A percentile compares a stretch with the other conserved stretches of the same genome.
These are phyloP conservation scores for Aphyosemion australe DNA, from an alignment of 2,113 vertebrate genomes.

Conservation along the genomic window DNA sequence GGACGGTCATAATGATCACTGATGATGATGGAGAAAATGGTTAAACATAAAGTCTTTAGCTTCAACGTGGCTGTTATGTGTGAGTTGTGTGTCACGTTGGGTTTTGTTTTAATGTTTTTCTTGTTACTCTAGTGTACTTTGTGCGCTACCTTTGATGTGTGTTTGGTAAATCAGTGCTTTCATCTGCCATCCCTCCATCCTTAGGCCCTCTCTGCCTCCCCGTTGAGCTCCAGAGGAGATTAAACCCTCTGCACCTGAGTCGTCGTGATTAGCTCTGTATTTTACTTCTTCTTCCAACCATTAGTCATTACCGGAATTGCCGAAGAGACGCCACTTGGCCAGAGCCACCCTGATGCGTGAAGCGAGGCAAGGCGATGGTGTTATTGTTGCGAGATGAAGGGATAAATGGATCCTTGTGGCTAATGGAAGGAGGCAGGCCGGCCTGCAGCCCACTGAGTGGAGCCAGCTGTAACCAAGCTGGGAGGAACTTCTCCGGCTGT, in stretches of 20 bases:
- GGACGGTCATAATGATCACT: no score
- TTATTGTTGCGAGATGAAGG: slow-evolving; percentile 62
- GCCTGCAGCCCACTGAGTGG: slow-evolving; percentile 57
- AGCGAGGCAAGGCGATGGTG: slow-evolving; percentile 47
- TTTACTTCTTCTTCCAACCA: slow-evolving; percentile 44
- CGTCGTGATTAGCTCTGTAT: slow-evolving; percentile 35
- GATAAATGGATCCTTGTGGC: slow-evolving; percentile 60
- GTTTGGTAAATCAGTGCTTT: slow-evolving; percentile 1
- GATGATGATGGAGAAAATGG: no score
- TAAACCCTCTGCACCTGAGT: slow-evolving; percentile 32
- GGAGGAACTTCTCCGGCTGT: slow-evolving; percentile 34
- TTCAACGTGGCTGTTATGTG: no score
- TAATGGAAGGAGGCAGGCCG: slow-evolving; percentile 59
- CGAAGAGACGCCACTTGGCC: slow-evolving; percentile 41
- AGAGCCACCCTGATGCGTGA: slow-evolving; percentile 32
- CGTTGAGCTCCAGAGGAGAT: slow-evolving; percentile 20
- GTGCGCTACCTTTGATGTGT: not conserved
- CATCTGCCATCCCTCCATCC: slow-evolving; percentile 13
- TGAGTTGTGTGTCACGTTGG: not conserved
- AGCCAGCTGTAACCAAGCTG: slow-evolving; percentile 61
- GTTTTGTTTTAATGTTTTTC: not conserved
- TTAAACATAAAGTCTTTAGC: no score
- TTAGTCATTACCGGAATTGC: slow-evolving; percentile 34
- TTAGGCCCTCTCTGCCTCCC: slow-evolving; percentile 9
- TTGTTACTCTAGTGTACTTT: no score